Evolutionary conservation across 2,888 invertebrate genomes (phyloP).

Genomic region (Troilus luridus): DNA sequence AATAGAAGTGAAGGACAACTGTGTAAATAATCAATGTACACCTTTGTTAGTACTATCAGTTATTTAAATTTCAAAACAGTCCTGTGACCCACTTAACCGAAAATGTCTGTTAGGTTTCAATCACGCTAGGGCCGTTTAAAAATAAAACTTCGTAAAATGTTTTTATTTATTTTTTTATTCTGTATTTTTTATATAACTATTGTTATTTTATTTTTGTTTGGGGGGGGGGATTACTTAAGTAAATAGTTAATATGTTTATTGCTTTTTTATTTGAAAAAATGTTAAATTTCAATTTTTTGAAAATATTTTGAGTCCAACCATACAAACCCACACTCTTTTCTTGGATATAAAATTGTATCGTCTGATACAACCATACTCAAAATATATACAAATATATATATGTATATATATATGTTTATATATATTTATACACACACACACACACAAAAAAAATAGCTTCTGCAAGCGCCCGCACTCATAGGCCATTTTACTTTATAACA

Average conservation of each 20-base stretch:
- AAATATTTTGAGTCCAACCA: background rate
- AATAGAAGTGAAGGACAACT: conserved; percentile 23
- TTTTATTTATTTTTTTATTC: background rate
- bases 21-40: conserved; percentile 30
- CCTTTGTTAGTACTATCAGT: conserved; percentile 36
- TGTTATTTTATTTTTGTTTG: background rate
- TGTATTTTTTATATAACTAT: background rate
- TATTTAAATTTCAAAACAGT: conserved; percentile 36
- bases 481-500: background rate
- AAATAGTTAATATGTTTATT: too few species aligned
- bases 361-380: background rate
- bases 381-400: too few species aligned
- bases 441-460: too few species aligned
- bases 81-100: conserved; percentile 11
- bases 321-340: background rate
- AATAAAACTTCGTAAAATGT: background rate
- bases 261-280: too few species aligned
- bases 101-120: background rate
- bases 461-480: background rate
- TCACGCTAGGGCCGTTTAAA: background rate
- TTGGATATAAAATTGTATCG: background rate
- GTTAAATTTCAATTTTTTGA: background rate
- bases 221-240: too few species aligned
- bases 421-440: too few species aligned
- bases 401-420: too few species aligned